Base-by-base conservation (phyloP, 2,113 vertebrate genomes). In the Phyllopteryx taeniolatus region DNA sequence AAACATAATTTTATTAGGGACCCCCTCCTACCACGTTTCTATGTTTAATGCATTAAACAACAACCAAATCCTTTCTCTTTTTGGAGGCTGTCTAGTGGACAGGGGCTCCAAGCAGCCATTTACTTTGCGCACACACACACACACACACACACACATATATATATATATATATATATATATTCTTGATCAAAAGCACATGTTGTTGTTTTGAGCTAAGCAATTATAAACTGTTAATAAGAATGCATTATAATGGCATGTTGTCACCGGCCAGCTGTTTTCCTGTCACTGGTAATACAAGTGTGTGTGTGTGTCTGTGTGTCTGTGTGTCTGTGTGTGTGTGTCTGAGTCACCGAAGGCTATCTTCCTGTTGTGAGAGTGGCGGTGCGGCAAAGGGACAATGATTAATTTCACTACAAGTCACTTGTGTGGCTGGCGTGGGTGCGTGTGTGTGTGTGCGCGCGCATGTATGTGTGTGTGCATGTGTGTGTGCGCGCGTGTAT, bases 381-480 rank as follows among this genome's bases (percentile, higher is more conserved):
- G 74, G 87, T 83, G 88, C 83, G 77, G 86, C 78, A 86, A 89
- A 85, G 86, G 86, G 87, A 90, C 84, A 83, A 91, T 91, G 90
- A 92, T 92, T 92, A 90, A 92, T 92, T 91, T 92, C 90, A 81
- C 88, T 87, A 79, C 13, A 54, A 87, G 86, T 90, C 87, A 87
- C 85, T 85, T 79, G 85, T 87, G 83, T 85, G 67, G 44, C 83
- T 85, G 78, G 85, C 90, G 68, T 72, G 51, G 68, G 68, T 75
- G 84, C 73, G 73, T 82, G 75, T 81, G 68, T 72, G 76, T 75
- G 76, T 63, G 22, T 39, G 35, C 2, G 42, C 64, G 74, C 42
- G 61, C 22, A 61, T 57, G 74, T 71, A 62, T 49, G 75, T 27
- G 62, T 69, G 63, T 47, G 64, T 70, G 76, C n/a, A n/a, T 75